phyloP scores from a whole-genome alignment of 2,888 invertebrate genomes.

The Drosophila maculinotata region DNA sequence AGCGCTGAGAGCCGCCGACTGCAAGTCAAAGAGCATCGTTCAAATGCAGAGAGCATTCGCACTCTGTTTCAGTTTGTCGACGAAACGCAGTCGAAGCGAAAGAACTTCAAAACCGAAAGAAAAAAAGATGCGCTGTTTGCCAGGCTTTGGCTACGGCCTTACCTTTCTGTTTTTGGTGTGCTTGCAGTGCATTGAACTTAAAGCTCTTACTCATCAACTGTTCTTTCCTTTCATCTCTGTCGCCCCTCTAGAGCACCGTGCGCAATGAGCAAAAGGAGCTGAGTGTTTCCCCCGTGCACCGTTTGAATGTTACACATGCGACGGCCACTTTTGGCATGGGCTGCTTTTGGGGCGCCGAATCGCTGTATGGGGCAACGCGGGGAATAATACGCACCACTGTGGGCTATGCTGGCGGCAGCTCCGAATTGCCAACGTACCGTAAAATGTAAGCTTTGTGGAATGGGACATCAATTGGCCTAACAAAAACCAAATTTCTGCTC shows the following conservation, averaged over 20 bases:
- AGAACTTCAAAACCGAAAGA: constrained; percentile 21
- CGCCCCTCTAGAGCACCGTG: constrained; percentile 79
- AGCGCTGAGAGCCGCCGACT: constrained; percentile 20
- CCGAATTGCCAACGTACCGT: constrained; percentile 92
- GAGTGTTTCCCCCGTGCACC: constrained; percentile 80
- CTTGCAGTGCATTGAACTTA: constrained; percentile 25
- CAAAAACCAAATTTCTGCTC: constrained; percentile 35
- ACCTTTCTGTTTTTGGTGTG: constrained; percentile 71
- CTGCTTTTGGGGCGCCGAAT: constrained; percentile 97
- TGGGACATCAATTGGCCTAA: constrained; percentile 50
- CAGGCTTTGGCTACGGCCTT: constrained; percentile 67
- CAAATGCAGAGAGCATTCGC: constrained; percentile 36
- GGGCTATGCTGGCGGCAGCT: constrained; percentile 95
- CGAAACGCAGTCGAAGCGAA: constrained; percentile 20
- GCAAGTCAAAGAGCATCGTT: constrained; percentile 25
- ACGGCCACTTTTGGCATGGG: constrained; percentile 96
- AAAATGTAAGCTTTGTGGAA: constrained; percentile 89
- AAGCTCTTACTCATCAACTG: constrained; percentile 7
- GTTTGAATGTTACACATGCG: constrained; percentile 75
- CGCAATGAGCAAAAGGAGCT: constrained; percentile 84
- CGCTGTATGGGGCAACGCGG: constrained; percentile 89
- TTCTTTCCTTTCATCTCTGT: constrained; percentile 7
- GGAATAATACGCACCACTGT: constrained; percentile 96
- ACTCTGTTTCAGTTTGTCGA: constrained; percentile 23
- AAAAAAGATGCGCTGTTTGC: constrained; percentile 60